These are phyloP conservation scores for Tachysurus vachellii DNA, from an alignment of 2,113 vertebrate genomes.

Conservation along the genomic window DNA sequence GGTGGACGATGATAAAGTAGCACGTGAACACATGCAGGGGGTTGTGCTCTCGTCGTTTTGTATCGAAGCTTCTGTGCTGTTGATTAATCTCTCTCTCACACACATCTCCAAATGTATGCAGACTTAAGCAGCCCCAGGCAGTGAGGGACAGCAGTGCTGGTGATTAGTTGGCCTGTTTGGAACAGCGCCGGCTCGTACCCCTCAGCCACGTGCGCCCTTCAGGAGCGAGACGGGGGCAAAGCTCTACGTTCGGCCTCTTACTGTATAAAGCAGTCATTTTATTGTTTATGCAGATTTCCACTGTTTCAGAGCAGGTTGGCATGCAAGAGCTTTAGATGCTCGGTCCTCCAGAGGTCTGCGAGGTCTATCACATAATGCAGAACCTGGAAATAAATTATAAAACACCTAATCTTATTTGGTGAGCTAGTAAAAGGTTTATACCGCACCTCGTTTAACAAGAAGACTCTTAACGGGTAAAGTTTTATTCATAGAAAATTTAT, in stretches of 20 bases:
- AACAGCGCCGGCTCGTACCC: background rate
- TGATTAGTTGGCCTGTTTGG: constrained; percentile 43
- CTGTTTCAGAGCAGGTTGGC: background rate
- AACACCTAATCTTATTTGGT: background rate
- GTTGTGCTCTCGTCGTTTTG: constrained; percentile 20
- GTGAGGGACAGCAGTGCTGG: constrained; percentile 15
- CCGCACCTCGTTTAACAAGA: background rate
- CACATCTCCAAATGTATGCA: constrained; percentile 26
- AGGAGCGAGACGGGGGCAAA: constrained; percentile 13
- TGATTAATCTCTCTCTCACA: constrained; percentile 36
- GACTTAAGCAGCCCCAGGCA: constrained; percentile 33
- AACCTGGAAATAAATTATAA: background rate
- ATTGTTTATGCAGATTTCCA: background rate
- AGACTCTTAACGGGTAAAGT: background rate
- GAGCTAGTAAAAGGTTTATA: background rate
- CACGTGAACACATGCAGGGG: constrained; percentile 8
- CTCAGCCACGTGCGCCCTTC: constrained; percentile 21
- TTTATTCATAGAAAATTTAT: background rate
- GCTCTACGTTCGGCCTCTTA: background rate
- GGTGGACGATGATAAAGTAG: constrained; percentile 41
- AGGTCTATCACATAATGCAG: background rate
- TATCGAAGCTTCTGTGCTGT: constrained; percentile 10
- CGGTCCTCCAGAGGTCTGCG: background rate
- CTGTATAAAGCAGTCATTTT: background rate
- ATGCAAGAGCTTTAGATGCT: background rate